Percentiles rank a stretch among this genome's conserved stretches.
Conservation (phyloP, 2,797 vertebrate species). For the Urosaurus nigricauda region DNA sequence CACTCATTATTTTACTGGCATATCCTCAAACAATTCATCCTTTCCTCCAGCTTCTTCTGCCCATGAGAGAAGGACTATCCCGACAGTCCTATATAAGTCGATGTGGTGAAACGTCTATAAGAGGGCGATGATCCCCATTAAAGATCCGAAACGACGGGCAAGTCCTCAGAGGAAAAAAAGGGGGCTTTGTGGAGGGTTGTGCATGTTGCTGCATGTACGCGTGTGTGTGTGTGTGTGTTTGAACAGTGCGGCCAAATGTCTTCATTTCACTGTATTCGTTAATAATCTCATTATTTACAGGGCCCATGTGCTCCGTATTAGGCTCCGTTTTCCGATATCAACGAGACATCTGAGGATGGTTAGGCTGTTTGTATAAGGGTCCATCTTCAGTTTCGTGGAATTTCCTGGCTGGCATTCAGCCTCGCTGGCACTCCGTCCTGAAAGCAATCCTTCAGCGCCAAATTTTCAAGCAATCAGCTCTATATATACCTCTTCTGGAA, state of each 20-base stretch:
- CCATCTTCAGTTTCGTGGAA: slow-evolving; percentile 73
- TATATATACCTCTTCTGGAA: neutral
- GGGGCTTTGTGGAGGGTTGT: slow-evolving; percentile 1
- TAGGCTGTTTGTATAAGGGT: slow-evolving; percentile 70
- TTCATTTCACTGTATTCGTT: slow-evolving; percentile 54
- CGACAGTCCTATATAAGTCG: fast-evolving
- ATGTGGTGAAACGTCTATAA: neutral
- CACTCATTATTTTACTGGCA: neutral
- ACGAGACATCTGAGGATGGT: slow-evolving; percentile 75
- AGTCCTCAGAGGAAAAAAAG: slow-evolving; percentile 31
- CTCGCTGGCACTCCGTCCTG: slow-evolving; percentile 52
- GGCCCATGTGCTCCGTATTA: slow-evolving; percentile 68
- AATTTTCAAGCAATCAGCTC: neutral
- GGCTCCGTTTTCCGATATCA: slow-evolving; percentile 34
- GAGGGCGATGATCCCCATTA: neutral
- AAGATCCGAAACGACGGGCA: slow-evolving; percentile 23
- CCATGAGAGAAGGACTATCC: neutral
- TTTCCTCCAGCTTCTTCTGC: neutral
- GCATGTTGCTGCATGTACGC: neutral
- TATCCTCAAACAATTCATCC: neutral
- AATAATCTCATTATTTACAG: slow-evolving; percentile 66
- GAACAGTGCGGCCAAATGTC: slow-evolving; percentile 39
- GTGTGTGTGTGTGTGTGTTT: too few relatives aligned
- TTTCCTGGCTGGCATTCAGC: slow-evolving; percentile 70
- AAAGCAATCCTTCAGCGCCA: neutral